A percentile compares a stretch with the other conserved stretches of the same genome.
phyloP scores from a whole-genome alignment of 2,113 vertebrate genomes.

The Sisor rabdophorus region DNA sequence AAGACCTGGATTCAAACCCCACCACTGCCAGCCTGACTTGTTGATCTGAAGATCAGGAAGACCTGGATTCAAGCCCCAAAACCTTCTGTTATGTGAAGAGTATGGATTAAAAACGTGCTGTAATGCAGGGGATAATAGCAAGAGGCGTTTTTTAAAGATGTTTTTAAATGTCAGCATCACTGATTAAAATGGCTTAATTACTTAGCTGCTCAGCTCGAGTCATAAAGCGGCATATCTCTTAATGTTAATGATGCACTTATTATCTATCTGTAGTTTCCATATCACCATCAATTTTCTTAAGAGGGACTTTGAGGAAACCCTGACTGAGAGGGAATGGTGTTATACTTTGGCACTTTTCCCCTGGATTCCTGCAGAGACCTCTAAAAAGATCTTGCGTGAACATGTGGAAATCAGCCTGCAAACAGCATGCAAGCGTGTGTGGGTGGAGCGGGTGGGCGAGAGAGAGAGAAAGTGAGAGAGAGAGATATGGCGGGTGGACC shows the following conservation, averaged over 20 bases:
- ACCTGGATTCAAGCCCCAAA: too few species aligned
- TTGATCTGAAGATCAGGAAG: too few species aligned
- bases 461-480: constrained; percentile 9
- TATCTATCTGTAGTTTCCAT: background rate
- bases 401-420: constrained; percentile 36
- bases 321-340: background rate
- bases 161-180: background rate
- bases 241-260: background rate
- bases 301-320: background rate
- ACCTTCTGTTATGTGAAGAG: too few species aligned
- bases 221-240: background rate
- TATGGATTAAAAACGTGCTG: too few species aligned
- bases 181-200: background rate
- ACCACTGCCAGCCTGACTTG: too few species aligned
- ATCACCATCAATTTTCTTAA: background rate
- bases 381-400: constrained; percentile 7
- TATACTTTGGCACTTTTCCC: background rate
- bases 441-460: constrained; percentile 6
- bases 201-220: too few species aligned
- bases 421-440: constrained; percentile 12
- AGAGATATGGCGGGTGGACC: constrained; percentile 27
- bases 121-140: background rate
- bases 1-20: too few species aligned
- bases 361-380: constrained; percentile 4
- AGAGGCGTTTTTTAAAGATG: background rate